These are phyloP conservation scores for Smittia aterrima DNA, from an alignment of 2,888 invertebrate genomes.

Conservation along the genomic window DNA sequence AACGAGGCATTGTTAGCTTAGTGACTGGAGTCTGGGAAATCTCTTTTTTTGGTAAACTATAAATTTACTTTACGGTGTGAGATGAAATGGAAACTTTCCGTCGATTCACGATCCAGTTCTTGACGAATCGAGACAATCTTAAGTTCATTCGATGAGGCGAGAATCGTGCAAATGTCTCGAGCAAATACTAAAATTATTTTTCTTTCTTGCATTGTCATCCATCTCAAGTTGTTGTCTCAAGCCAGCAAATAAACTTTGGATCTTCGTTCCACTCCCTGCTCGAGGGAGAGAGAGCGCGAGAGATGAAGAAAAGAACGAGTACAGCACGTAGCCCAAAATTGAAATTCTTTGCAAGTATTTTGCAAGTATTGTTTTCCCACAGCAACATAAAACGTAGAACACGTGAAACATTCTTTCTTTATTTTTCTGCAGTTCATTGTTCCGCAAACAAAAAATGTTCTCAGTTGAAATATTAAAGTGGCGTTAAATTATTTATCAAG, in stretches of 20 bases:
- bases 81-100: too few species aligned
- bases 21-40: neutral
- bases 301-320: neutral
- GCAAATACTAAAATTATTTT: neutral
- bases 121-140: neutral
- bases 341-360: constrained; percentile 32
- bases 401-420: neutral
- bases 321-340: constrained; percentile 12
- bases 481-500: neutral
- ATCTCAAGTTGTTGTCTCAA: neutral
- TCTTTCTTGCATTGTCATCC: neutral
- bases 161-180: constrained; percentile 4
- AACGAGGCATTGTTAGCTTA: neutral
- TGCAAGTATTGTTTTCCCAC: constrained; percentile 39
- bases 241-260: neutral
- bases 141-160: neutral
- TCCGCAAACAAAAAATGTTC: neutral
- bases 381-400: constrained; percentile 27
- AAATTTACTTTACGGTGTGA: too few species aligned
- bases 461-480: constrained; percentile 11
- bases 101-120: too few species aligned
- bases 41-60: neutral
- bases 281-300: too few species aligned
- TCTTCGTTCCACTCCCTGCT: neutral
- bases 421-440: constrained; percentile 28